Percentiles rank a stretch among this genome's conserved stretches.
Conservation (phyloP, 1,140 invertebrate genomes). For the Cotesia glomerata region DNA sequence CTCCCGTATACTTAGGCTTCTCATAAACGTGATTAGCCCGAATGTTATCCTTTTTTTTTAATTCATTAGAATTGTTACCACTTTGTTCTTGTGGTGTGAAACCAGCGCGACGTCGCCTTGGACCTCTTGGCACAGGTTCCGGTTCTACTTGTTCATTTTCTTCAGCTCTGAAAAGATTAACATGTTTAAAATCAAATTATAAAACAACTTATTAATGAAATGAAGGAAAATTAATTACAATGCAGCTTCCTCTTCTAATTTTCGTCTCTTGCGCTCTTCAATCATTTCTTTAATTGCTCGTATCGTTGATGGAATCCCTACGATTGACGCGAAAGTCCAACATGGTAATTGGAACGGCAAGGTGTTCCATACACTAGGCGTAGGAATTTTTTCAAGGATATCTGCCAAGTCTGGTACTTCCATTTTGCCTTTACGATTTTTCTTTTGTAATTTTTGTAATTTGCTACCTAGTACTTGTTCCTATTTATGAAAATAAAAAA, state of each 20-base stretch:
- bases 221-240: constrained; percentile 49
- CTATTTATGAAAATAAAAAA: constrained; percentile 56
- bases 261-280: constrained; percentile 55
- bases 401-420: constrained; percentile 71
- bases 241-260: constrained; percentile 68
- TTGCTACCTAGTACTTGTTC: constrained; percentile 77
- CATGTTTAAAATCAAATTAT: not conserved
- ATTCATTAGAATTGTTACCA: constrained; percentile 48
- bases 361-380: constrained; percentile 80
- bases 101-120: constrained; percentile 67
- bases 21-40: constrained; percentile 49
- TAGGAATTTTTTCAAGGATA: constrained; percentile 74
- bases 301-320: constrained; percentile 67
- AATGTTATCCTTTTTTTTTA: constrained; percentile 42
- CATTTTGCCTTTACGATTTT: constrained; percentile 68
- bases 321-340: constrained; percentile 68
- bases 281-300: constrained; percentile 46
- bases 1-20: constrained; percentile 66
- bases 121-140: constrained; percentile 59
- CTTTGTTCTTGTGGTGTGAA: constrained; percentile 69
- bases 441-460: constrained; percentile 76
- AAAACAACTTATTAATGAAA: not conserved
- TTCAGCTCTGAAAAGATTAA: constrained; percentile 51
- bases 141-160: constrained; percentile 63
- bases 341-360: constrained; percentile 82